Evolutionary conservation across 2,113 vertebrate species (phyloP).

Genomic region (Nansenia antarctica): DNA sequence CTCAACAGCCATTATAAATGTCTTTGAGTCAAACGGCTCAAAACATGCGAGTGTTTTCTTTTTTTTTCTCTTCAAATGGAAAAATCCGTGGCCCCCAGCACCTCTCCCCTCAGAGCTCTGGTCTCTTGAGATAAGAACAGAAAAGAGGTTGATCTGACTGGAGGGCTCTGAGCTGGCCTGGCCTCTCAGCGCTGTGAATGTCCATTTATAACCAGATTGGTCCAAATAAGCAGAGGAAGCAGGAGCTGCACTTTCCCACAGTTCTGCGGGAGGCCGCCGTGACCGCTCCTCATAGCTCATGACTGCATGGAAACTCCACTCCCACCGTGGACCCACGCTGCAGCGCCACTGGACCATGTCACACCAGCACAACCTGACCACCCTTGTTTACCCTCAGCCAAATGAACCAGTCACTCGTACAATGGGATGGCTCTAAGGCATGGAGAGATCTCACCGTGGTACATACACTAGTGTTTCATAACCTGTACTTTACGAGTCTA

Average conservation of each 20-base stretch:
- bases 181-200: slow-evolving; percentile 60
- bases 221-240: slow-evolving; percentile 71
- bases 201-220: slow-evolving; percentile 73
- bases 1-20: slow-evolving; percentile 57
- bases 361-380: slow-evolving; percentile 56
- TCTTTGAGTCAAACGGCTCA: slow-evolving; percentile 41
- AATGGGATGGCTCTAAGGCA: slow-evolving; percentile 17
- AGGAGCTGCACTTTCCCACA: slow-evolving; percentile 78
- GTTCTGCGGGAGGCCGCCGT: slow-evolving; percentile 56
- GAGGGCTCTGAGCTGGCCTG: slow-evolving; percentile 35
- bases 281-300: slow-evolving; percentile 64
- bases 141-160: slow-evolving; percentile 66
- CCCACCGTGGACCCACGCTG: slow-evolving; percentile 62
- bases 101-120: slow-evolving; percentile 59
- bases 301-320: slow-evolving; percentile 71
- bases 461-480: slow-evolving; percentile 4
- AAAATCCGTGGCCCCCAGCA: slow-evolving; percentile 67
- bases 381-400: slow-evolving; percentile 59
- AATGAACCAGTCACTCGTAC: slow-evolving; percentile 47
- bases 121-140: slow-evolving; percentile 70
- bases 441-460: slow-evolving; percentile 15
- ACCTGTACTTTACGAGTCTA: not conserved
- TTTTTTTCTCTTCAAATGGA: slow-evolving; percentile 65
- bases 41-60: slow-evolving; percentile 45
- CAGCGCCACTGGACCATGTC: not conserved